Conservation (phyloP, 2,888 invertebrate genomes). For the Plusia festucae region DNA sequence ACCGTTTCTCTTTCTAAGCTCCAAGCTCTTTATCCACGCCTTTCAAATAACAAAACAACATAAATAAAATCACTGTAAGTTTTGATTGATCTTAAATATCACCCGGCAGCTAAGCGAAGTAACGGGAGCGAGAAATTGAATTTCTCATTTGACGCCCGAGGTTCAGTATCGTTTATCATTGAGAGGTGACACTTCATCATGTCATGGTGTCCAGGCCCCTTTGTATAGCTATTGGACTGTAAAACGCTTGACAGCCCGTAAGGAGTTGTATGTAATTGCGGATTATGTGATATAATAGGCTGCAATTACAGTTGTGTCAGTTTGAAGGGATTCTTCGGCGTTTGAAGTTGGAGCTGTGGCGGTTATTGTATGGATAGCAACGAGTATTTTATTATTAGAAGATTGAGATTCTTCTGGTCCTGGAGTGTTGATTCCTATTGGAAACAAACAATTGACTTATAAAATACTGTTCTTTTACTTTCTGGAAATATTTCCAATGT, state of each 20-base stretch:
- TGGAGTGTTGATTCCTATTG: no score
- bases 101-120: slow-evolving; percentile 62
- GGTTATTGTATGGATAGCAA: not conserved
- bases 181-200: slow-evolving; percentile 85
- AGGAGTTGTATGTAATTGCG: slow-evolving; percentile 54
- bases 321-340: slow-evolving; percentile 14
- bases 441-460: no score
- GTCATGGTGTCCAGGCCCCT: slow-evolving; percentile 78
- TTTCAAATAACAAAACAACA: slow-evolving; percentile 58
- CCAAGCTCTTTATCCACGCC: slow-evolving; percentile 57
- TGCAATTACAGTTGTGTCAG: slow-evolving; percentile 45
- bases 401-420: not conserved
- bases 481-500: no score
- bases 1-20: slow-evolving; percentile 53
- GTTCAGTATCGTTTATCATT: slow-evolving; percentile 82
- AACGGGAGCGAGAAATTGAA: slow-evolving; percentile 85
- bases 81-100: slow-evolving; percentile 63
- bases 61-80: slow-evolving; percentile 58
- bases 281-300: slow-evolving; percentile 32
- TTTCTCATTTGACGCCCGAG: slow-evolving; percentile 83
- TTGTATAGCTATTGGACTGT: slow-evolving; percentile 77
- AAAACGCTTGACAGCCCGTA: slow-evolving; percentile 74
- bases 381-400: not conserved
- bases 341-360: slow-evolving; percentile 9
- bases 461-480: no score